Conservation (phyloP, 2,797 vertebrate species). For the Microctenopoma stevenorrisi region DNA sequence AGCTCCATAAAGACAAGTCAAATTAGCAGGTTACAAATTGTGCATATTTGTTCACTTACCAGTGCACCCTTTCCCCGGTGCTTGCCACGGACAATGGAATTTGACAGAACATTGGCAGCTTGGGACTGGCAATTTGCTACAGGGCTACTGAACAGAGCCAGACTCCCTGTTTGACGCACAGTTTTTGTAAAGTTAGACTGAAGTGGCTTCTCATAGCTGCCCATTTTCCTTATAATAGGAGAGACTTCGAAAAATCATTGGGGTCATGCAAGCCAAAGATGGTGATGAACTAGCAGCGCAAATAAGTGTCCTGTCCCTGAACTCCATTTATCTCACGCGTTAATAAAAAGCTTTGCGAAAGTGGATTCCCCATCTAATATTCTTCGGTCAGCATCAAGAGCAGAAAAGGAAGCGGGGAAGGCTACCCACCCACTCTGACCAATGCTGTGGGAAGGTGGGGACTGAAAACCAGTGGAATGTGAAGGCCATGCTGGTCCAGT, state of each 20-base stretch:
- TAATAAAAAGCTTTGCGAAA: conserved; percentile 15
- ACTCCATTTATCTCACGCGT: background rate
- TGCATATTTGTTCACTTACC: background rate
- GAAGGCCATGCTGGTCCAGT: background rate
- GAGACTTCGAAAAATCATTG: too few relatives aligned
- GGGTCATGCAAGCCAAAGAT: too few relatives aligned
- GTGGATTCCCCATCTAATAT: background rate
- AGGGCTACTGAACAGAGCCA: too few relatives aligned
- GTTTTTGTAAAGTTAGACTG: too few relatives aligned
- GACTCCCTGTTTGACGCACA: too few relatives aligned
- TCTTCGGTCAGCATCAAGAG: too few relatives aligned
- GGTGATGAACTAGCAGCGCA: too few relatives aligned
- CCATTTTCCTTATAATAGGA: too few relatives aligned
- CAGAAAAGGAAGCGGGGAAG: too few relatives aligned
- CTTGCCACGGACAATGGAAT: background rate
- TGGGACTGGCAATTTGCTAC: too few relatives aligned
- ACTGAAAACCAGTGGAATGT: background rate
- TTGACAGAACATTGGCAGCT: too few relatives aligned
- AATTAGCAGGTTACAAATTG: background rate
- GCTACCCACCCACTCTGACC: background rate
- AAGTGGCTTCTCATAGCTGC: too few relatives aligned
- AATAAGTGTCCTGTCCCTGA: background rate
- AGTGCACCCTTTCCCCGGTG: background rate
- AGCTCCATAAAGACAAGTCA: background rate
- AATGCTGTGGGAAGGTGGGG: background rate